Evolutionary conservation across 2,797 vertebrate genomes (phyloP).

Genomic region (Acanthurus lineatus): DNA sequence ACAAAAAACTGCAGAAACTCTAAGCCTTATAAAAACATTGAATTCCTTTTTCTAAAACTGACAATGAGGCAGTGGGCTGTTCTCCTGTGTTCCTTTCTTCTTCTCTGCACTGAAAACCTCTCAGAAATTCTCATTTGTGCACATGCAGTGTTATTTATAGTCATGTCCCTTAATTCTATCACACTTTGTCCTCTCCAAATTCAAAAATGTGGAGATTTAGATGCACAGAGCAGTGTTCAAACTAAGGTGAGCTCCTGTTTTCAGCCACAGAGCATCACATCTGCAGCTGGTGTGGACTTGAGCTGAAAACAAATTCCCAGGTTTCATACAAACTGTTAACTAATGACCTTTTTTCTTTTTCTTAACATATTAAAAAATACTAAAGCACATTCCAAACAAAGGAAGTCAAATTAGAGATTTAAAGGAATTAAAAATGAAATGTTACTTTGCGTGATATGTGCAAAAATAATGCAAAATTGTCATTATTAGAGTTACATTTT

Average conservation of each 20-base stretch:
- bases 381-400: not conserved
- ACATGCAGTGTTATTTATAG: not conserved
- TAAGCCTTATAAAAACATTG: not conserved
- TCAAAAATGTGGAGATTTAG: not conserved
- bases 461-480: not conserved
- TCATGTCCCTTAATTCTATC: not conserved
- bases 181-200: not conserved
- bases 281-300: not conserved
- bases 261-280: constrained; percentile 1
- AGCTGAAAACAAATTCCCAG: not conserved
- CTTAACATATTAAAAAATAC: not conserved
- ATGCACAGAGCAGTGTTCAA: not conserved
- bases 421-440: not conserved
- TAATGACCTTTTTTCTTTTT: not conserved
- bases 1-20: not conserved
- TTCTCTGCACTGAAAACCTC: not conserved
- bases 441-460: not conserved
- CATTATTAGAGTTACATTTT: not conserved
- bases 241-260: not conserved
- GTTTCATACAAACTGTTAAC: not conserved
- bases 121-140: not conserved
- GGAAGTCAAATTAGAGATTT: not conserved
- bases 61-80: not conserved
- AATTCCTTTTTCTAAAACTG: not conserved
- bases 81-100: not conserved